Evolutionary conservation across 2,888 invertebrate species (phyloP).

Genomic region (Atrina japonica): DNA sequence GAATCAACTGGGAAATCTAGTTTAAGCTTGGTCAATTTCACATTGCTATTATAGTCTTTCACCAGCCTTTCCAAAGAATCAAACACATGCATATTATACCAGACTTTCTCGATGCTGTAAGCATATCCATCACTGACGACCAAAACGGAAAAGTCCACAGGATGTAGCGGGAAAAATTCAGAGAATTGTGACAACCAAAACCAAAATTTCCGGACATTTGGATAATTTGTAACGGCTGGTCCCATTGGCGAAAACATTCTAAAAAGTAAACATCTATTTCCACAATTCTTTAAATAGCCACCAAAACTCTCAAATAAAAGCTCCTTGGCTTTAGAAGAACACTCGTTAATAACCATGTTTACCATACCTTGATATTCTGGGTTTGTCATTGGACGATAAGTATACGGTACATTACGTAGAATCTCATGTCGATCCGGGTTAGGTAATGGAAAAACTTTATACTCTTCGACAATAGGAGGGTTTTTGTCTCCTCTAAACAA

Average conservation of each 20-base stretch:
- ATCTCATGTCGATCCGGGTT: no score
- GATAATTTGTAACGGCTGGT: constrained; percentile 41
- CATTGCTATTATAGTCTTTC: constrained; percentile 43
- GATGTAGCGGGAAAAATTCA: constrained; percentile 61
- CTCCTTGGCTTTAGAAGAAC: constrained; percentile 25
- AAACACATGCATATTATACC: constrained; percentile 58
- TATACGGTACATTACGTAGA: no score
- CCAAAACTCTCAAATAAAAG: constrained; percentile 59
- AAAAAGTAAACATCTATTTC: constrained; percentile 19
- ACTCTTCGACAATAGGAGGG: no score
- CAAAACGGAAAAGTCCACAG: constrained; percentile 67
- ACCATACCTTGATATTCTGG: no score
- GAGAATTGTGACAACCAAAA: constrained; percentile 51
- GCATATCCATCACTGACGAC: constrained; percentile 45
- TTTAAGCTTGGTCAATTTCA: constrained; percentile 25
- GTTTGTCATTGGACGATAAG: no score
- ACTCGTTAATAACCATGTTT: no score
- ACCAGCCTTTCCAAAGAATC: constrained; percentile 52
- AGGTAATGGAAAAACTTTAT: no score
- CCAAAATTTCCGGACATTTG: constrained; percentile 55
- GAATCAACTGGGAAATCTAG: constrained; percentile 32
- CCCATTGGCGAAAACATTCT: constrained; percentile 52
- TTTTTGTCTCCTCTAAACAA: no score
- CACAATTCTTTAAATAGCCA: constrained; percentile 40
- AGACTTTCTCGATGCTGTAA: constrained; percentile 49